Conservation (phyloP, 2,888 invertebrate species). For the Apodemia mormo region DNA sequence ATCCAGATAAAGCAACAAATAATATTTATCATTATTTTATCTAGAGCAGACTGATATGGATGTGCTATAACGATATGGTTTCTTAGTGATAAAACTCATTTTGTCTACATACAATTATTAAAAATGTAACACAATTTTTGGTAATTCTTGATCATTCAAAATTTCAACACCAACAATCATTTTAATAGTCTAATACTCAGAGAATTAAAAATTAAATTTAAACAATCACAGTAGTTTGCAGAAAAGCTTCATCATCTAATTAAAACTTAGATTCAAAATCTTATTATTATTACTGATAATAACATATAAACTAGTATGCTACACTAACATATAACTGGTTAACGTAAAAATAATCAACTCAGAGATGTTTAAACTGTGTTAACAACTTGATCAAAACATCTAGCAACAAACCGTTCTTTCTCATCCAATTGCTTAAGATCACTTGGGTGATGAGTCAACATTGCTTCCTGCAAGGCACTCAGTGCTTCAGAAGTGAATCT, state of each 20-base stretch:
- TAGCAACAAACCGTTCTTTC: constrained; percentile 83
- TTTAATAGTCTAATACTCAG: too few species aligned
- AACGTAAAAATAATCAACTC: background rate
- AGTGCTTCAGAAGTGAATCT: constrained; percentile 84
- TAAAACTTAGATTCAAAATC: too few species aligned
- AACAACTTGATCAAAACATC: constrained; percentile 84
- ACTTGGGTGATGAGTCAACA: constrained; percentile 63
- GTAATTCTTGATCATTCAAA: too few species aligned
- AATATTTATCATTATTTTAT: background rate
- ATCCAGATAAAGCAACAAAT: background rate
- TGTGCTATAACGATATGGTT: background rate
- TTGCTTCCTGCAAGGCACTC: constrained; percentile 80
- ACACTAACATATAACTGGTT: background rate
- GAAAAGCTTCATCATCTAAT: too few species aligned
- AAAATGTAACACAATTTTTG: too few species aligned
- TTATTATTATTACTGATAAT: too few species aligned
- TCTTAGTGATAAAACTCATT: background rate
- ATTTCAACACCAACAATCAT: too few species aligned
- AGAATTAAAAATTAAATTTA: too few species aligned
- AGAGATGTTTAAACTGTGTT: constrained; percentile 65
- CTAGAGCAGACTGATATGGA: background rate
- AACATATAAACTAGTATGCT: background rate
- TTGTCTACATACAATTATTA: background rate
- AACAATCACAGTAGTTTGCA: too few species aligned
- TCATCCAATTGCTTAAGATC: constrained; percentile 70